Evolutionary conservation across 2,113 vertebrate genomes (phyloP).

Genomic region (Plecotus auritus): DNA sequence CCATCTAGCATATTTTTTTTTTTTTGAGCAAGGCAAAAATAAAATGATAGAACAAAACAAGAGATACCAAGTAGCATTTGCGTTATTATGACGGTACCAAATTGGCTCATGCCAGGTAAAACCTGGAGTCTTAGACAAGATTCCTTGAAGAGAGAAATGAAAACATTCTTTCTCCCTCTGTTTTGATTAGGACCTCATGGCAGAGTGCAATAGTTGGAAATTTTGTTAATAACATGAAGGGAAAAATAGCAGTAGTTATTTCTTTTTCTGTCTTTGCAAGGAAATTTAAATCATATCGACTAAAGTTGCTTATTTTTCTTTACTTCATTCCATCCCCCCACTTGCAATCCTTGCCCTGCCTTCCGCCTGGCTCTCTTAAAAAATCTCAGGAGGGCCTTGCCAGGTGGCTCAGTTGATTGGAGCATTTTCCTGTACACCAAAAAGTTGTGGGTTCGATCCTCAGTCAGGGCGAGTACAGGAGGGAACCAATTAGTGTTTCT

Average conservation of each 20-base stretch:
- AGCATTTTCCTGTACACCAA: neutral
- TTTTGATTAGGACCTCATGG: neutral
- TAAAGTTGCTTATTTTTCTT: neutral
- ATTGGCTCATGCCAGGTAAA: neutral
- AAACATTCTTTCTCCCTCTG: neutral
- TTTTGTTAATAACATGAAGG: neutral
- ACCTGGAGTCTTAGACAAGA: neutral
- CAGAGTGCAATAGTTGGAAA: neutral
- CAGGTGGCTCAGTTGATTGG: neutral
- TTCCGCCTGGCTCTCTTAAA: neutral
- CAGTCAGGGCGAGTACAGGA: neutral
- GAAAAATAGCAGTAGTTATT: neutral
- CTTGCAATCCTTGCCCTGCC: neutral
- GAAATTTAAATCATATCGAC: neutral
- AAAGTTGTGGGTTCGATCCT: neutral
- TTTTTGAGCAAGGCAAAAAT: neutral
- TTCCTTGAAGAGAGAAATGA: neutral
- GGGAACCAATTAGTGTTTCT: neutral
- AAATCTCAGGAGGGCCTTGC: neutral
- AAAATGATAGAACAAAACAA: neutral
- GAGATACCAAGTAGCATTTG: neutral
- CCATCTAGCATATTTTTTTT: neutral
- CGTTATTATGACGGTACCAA: neutral
- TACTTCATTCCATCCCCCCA: neutral
- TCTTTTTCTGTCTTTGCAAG: conserved; percentile 39